Conservation (phyloP, 2,113 vertebrate genomes). For the Clarias magur region DNA sequence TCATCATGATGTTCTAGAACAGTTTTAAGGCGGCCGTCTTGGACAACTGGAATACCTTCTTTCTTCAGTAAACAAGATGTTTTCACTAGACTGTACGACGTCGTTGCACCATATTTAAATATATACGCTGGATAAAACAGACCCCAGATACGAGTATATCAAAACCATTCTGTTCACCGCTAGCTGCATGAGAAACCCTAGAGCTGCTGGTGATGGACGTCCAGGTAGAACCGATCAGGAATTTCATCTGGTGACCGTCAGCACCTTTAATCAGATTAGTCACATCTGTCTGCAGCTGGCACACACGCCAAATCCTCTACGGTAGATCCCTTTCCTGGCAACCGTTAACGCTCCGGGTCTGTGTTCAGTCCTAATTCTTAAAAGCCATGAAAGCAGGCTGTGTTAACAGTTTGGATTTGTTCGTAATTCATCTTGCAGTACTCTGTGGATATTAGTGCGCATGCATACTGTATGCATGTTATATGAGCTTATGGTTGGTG, state of each 20-base stretch:
- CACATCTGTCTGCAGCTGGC: neutral
- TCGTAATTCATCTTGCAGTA: neutral
- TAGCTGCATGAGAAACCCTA: neutral
- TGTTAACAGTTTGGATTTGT: neutral
- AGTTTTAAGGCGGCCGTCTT: too few relatives aligned
- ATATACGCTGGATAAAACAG: too few relatives aligned
- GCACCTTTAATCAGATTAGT: constrained; percentile 5
- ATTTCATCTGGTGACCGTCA: neutral
- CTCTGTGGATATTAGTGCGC: neutral
- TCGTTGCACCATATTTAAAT: neutral
- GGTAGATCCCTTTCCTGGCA: neutral
- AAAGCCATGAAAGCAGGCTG: neutral
- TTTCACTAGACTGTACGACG: too few relatives aligned
- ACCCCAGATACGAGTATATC: too few relatives aligned
- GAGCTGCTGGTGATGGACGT: neutral
- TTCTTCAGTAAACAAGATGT: too few relatives aligned
- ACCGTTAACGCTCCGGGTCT: neutral
- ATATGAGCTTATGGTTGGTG: neutral
- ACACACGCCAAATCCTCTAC: neutral
- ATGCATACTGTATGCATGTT: neutral
- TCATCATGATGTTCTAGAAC: neutral
- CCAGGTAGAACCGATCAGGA: neutral
- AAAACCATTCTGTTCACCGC: too few relatives aligned
- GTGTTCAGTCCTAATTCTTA: neutral
- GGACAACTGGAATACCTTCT: neutral